These are phyloP conservation scores for Clostera curtula DNA, from an alignment of 2,888 invertebrate species.

Conservation along the genomic window DNA sequence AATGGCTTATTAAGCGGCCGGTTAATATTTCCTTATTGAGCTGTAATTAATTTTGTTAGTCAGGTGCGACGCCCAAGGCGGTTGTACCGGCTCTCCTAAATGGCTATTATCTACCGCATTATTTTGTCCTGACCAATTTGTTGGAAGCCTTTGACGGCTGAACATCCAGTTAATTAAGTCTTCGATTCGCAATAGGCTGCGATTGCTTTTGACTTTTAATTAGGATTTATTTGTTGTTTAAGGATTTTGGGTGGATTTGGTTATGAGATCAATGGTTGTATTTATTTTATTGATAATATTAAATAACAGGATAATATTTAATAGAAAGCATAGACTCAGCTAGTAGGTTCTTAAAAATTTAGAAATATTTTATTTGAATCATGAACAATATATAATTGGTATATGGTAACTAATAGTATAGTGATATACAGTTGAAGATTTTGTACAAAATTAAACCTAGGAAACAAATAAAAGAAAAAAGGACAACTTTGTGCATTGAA, in stretches of 20 bases:
- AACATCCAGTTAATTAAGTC: slow-evolving; percentile 62
- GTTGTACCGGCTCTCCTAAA: slow-evolving; percentile 36
- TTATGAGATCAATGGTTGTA: slow-evolving; percentile 7
- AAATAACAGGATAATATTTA: no score
- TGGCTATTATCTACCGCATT: slow-evolving; percentile 65
- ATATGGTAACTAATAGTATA: no score
- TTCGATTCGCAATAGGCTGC: slow-evolving; percentile 25
- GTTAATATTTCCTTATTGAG: slow-evolving; percentile 66
- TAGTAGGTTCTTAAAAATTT: no score
- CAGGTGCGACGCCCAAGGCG: slow-evolving; percentile 64
- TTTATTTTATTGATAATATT: slow-evolving; percentile 3
- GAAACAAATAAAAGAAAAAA: no score
- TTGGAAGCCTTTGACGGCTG: slow-evolving; percentile 65
- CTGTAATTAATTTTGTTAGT: slow-evolving; percentile 71
- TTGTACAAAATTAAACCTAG: no score
- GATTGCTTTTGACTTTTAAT: slow-evolving; percentile 19
- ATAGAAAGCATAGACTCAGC: no score
- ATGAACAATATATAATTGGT: no score
- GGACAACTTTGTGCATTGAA: no score
- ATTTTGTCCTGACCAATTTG: slow-evolving; percentile 68
- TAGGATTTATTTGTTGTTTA: slow-evolving; percentile 29
- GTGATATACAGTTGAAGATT: no score
- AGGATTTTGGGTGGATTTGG: slow-evolving; percentile 11
- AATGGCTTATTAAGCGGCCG: slow-evolving; percentile 71
- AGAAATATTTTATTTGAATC: no score